Percentiles rank a stretch among this genome's conserved stretches.
Evolutionary conservation across 2,113 vertebrate species (phyloP).

Genomic region (Phylloscopus trochilus): DNA sequence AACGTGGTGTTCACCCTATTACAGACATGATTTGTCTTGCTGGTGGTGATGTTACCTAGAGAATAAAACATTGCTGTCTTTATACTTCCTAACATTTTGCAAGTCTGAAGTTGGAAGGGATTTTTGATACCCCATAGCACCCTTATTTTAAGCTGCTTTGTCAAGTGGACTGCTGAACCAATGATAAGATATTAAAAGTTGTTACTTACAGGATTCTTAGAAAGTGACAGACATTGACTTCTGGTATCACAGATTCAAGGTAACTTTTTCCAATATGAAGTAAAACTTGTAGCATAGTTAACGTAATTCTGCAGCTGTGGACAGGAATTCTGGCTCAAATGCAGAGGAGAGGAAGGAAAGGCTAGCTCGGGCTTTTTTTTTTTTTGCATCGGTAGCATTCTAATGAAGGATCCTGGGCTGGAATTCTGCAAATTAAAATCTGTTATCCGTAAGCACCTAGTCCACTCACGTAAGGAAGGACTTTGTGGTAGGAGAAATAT

Average conservation of each 20-base stretch:
- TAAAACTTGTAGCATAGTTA: neutral
- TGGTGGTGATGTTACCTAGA: neutral
- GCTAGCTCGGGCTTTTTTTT: neutral
- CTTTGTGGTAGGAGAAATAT: neutral
- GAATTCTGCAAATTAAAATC: neutral
- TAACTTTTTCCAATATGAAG: neutral
- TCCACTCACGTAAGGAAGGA: neutral
- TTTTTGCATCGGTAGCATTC: neutral
- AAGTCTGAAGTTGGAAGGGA: neutral
- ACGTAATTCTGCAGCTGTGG: neutral
- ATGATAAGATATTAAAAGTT: neutral
- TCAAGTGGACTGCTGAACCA: neutral
- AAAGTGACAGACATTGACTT: neutral
- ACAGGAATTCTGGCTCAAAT: neutral
- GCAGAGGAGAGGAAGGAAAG: neutral
- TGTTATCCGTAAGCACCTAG: neutral
- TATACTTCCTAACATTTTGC: neutral
- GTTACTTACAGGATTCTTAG: neutral
- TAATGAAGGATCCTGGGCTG: neutral
- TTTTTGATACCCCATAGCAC: neutral
- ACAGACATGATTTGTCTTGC: neutral
- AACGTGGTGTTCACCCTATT: neutral
- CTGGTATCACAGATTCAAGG: neutral
- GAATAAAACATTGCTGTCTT: neutral
- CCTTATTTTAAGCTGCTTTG: neutral